Evolutionary conservation across 2,888 invertebrate genomes (phyloP).

Genomic region (Cynaeus angustus): DNA sequence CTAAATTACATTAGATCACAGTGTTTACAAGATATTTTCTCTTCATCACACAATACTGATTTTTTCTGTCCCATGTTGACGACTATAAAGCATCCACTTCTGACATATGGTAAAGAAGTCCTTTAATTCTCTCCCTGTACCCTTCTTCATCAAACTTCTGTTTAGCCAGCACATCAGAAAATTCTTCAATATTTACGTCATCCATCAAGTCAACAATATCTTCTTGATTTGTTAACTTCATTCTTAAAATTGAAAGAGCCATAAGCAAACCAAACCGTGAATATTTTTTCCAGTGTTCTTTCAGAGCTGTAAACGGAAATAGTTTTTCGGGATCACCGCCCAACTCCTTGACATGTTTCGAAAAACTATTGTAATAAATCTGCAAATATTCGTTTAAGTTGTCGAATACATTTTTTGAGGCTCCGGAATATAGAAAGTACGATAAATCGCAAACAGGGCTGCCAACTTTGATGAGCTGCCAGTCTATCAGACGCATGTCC

Average conservation of each 20-base stretch:
- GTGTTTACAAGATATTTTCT: too few relatives aligned
- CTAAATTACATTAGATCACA: too few relatives aligned
- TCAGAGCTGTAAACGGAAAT: conserved; percentile 54
- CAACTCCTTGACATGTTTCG: conserved; percentile 51
- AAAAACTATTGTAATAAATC: conserved; percentile 59
- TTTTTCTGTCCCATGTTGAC: neutral
- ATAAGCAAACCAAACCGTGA: neutral
- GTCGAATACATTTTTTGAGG: conserved; percentile 54
- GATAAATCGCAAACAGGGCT: conserved; percentile 58
- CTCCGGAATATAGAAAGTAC: conserved; percentile 60
- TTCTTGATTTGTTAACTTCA: conserved; percentile 13
- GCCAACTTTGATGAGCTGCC: conserved; percentile 44
- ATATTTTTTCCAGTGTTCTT: conserved; percentile 4
- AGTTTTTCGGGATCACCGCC: conserved; percentile 55
- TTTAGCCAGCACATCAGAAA: neutral
- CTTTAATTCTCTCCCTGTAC: conserved; percentile 5
- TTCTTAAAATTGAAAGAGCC: conserved; percentile 15
- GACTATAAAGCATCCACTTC: conserved; percentile 22
- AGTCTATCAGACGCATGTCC: conserved; percentile 51
- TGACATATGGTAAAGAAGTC: conserved; percentile 8
- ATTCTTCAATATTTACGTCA: neutral
- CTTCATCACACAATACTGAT: neutral
- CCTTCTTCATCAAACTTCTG: conserved; percentile 9
- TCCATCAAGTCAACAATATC: conserved; percentile 22
- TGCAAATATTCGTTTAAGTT: conserved; percentile 57